These are phyloP conservation scores for Euthynnus affinis DNA, from an alignment of 2,797 vertebrate species.

Conservation along the genomic window DNA sequence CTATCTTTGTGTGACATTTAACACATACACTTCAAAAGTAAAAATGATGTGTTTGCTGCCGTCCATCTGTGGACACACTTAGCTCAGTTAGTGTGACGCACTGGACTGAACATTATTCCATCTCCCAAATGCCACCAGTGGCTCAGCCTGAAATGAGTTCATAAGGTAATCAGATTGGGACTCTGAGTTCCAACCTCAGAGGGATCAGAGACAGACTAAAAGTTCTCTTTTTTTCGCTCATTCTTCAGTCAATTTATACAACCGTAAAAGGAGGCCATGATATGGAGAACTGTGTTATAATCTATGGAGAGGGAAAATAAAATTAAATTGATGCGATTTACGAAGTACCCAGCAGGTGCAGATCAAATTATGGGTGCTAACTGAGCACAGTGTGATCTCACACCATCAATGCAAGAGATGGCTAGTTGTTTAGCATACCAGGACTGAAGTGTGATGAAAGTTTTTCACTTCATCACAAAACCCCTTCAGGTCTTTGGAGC, in stretches of 20 bases:
- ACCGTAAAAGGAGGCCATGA: conserved; percentile 38
- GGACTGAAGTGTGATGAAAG: conserved; percentile 28
- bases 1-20: conserved; percentile 43
- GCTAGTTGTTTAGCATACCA: conserved; percentile 46
- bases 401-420: conserved; percentile 54
- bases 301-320: conserved; percentile 63
- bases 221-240: conserved; percentile 22
- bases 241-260: conserved; percentile 22
- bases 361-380: conserved; percentile 68
- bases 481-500: conserved; percentile 33
- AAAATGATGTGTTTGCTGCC: conserved; percentile 24
- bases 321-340: conserved; percentile 58
- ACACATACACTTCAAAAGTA: conserved; percentile 36
- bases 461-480: conserved; percentile 51
- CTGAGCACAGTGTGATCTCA: conserved; percentile 59
- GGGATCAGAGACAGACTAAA: conserved; percentile 65
- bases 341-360: conserved; percentile 48
- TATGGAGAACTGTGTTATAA: conserved; percentile 46
- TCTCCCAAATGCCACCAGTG: conserved; percentile 67
- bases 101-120: conserved; percentile 59
- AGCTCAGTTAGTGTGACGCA: conserved; percentile 38
- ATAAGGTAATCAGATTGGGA: conserved; percentile 76
- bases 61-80: conserved; percentile 4
- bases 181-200: conserved; percentile 56
- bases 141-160: conserved; percentile 76